Evolutionary conservation across 2,797 vertebrate genomes (phyloP).

Genomic region (Astyanax mexicanus): DNA sequence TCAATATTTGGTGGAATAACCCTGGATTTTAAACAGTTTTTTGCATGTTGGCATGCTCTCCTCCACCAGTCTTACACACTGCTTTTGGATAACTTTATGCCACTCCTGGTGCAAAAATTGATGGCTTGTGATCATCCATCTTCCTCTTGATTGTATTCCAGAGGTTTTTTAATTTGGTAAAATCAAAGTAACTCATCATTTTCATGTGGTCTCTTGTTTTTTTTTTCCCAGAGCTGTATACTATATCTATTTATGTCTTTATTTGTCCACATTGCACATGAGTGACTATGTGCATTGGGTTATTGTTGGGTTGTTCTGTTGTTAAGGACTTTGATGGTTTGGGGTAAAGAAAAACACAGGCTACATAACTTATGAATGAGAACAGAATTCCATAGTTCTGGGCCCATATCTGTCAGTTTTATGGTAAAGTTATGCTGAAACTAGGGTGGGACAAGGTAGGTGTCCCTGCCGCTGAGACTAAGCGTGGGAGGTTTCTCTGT

Average conservation of each 20-base stretch:
- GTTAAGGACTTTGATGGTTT: slow-evolving; percentile 13
- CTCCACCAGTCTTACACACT: too few species aligned
- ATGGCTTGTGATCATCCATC: too few species aligned
- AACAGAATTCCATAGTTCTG: slow-evolving; percentile 15
- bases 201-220: too few species aligned
- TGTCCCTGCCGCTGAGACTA: slow-evolving; percentile 34
- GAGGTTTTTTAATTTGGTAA: too few species aligned
- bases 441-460: slow-evolving; percentile 34
- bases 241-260: not conserved
- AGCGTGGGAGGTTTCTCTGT: slow-evolving; percentile 29
- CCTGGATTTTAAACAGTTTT: too few species aligned
- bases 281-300: slow-evolving; percentile 10
- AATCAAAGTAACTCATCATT: too few species aligned
- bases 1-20: too few species aligned
- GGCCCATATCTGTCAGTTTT: slow-evolving; percentile 18
- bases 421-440: slow-evolving; percentile 28
- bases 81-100: too few species aligned
- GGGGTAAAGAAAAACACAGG: not conserved
- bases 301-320: slow-evolving; percentile 19
- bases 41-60: too few species aligned
- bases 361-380: slow-evolving; percentile 4
- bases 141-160: too few species aligned
- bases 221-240: too few species aligned
- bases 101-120: too few species aligned
- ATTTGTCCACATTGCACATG: not conserved